phyloP scores from a whole-genome alignment of 2,113 vertebrate species.

The Oryzias melastigma region DNA sequence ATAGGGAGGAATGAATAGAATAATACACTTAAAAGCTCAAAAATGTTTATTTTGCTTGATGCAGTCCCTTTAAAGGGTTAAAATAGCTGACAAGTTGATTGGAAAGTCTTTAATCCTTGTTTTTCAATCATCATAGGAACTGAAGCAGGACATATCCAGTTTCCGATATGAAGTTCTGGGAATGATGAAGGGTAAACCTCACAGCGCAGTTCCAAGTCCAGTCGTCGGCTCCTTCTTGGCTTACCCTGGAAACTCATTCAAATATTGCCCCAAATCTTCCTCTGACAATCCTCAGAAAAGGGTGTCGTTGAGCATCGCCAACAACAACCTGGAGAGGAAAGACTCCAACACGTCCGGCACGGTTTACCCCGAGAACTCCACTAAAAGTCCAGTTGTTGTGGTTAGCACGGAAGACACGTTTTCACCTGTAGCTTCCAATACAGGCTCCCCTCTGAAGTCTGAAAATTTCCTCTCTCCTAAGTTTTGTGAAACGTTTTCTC shows the following conservation, averaged over 20 bases:
- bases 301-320: slow-evolving; percentile 78
- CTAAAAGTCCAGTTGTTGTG: slow-evolving; percentile 76
- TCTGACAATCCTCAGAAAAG: slow-evolving; percentile 73
- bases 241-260: slow-evolving; percentile 79
- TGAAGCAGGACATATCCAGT: slow-evolving; percentile 98
- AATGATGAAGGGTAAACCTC: slow-evolving; percentile 83
- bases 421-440: slow-evolving; percentile 76
- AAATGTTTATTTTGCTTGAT: too few relatives aligned
- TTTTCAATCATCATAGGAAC: slow-evolving; percentile 78
- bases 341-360: slow-evolving; percentile 58
- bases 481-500: slow-evolving; percentile 76
- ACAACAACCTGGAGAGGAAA: slow-evolving; percentile 65
- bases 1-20: too few relatives aligned
- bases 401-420: slow-evolving; percentile 62
- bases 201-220: slow-evolving; percentile 56
- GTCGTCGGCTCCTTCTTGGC: slow-evolving; percentile 63
- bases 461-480: slow-evolving; percentile 61
- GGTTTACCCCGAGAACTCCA: slow-evolving; percentile 64
- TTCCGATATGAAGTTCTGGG: slow-evolving; percentile 97
- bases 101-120: background rate
- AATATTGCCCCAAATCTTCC: slow-evolving; percentile 68
- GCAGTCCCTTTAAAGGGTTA: too few relatives aligned
- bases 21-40: too few relatives aligned
- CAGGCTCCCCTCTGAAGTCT: slow-evolving; percentile 77
- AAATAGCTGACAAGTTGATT: too few relatives aligned